Conservation (phyloP, 2,113 vertebrate species). For the Pangasianodon hypophthalmus region DNA sequence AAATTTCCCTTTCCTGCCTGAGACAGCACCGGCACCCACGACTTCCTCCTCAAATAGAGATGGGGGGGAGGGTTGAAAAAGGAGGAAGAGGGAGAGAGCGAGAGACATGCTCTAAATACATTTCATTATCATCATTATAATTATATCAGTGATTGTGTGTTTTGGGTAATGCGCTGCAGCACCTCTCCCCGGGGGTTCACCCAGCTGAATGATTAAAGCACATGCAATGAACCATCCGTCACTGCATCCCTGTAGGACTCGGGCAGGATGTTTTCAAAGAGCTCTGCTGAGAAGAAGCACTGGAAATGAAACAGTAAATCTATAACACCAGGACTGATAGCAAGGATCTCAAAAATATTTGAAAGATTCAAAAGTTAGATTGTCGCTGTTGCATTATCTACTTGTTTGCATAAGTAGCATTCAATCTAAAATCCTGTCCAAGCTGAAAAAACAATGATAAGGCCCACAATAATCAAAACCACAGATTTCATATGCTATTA, state of each 20-base stretch:
- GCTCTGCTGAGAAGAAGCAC: conserved; percentile 55
- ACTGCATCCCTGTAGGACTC: conserved; percentile 69
- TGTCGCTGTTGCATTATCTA: not conserved
- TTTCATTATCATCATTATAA: conserved; percentile 80
- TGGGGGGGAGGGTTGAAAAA: not conserved
- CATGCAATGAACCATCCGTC: conserved; percentile 75
- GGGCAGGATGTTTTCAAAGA: conserved; percentile 66
- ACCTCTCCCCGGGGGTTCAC: conserved; percentile 69
- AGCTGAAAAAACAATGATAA: not conserved
- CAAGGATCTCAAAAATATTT: not conserved
- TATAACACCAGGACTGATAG: not conserved
- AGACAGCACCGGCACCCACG: conserved; percentile 57
- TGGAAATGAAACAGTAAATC: conserved; percentile 37
- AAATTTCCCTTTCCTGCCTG: conserved; percentile 48
- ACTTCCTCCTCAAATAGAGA: conserved; percentile 55
- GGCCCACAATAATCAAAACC: not conserved
- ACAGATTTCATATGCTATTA: not conserved
- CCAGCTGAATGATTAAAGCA: conserved; percentile 79
- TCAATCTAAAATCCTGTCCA: not conserved
- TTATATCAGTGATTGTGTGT: conserved; percentile 78
- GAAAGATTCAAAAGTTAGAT: not conserved
- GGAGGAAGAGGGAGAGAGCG: not conserved
- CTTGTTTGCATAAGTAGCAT: not conserved
- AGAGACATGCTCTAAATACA: conserved; percentile 75
- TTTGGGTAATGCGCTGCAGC: conserved; percentile 72